Conservation (phyloP, 2,888 invertebrate genomes). For the Vesta saturnalis region DNA sequence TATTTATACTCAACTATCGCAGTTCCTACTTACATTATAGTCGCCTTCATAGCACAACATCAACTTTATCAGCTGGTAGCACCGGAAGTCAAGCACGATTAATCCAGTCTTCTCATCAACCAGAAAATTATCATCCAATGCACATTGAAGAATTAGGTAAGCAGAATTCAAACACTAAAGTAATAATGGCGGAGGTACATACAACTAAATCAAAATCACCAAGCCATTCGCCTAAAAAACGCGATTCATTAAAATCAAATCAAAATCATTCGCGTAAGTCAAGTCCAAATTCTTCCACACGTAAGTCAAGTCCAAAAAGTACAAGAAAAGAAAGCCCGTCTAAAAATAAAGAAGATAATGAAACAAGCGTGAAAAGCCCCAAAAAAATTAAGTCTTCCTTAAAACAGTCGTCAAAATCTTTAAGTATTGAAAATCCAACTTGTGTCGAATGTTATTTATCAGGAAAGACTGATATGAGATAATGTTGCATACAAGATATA, state of each 20-base stretch:
- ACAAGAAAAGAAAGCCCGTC: slow-evolving; percentile 37
- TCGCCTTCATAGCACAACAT: slow-evolving; percentile 79
- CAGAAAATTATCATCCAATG: slow-evolving; percentile 90
- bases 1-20: slow-evolving; percentile 4
- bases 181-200: slow-evolving; percentile 61
- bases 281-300: slow-evolving; percentile 46
- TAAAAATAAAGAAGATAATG: slow-evolving; percentile 26
- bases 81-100: slow-evolving; percentile 92
- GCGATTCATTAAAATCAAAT: slow-evolving; percentile 44
- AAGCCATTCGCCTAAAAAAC: slow-evolving; percentile 53
- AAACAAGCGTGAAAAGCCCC: slow-evolving; percentile 47
- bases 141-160: slow-evolving; percentile 91
- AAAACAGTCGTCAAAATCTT: slow-evolving; percentile 63
- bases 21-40: slow-evolving; percentile 37
- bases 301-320: slow-evolving; percentile 42
- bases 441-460: slow-evolving; percentile 80
- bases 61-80: slow-evolving; percentile 92
- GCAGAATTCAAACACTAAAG: slow-evolving; percentile 67
- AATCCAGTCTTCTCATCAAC: slow-evolving; percentile 94
- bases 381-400: slow-evolving; percentile 58
- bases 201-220: slow-evolving; percentile 52
- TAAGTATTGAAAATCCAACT: slow-evolving; percentile 75
- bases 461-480: slow-evolving; percentile 64
- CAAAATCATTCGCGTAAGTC: slow-evolving; percentile 54
- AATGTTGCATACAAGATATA: slow-evolving; percentile 47